Evolutionary conservation across 2,888 invertebrate species (phyloP), one percentile per base, ranked within the genome.

Genomic region (Chrysotoxum bicinctum): DNA sequence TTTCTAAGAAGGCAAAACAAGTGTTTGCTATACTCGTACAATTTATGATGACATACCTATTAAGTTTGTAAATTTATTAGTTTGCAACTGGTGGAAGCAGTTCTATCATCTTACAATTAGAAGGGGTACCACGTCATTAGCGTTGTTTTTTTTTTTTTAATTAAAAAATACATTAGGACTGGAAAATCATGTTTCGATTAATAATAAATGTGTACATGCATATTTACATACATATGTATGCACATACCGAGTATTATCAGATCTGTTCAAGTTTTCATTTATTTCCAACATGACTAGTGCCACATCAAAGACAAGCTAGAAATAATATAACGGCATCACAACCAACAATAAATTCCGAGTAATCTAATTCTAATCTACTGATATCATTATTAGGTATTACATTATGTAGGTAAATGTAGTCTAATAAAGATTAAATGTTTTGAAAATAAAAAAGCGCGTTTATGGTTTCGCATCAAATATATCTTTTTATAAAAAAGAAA

Each of bases 131-230:
- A 32, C 54, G 54, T 54, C 54, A 54, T 32, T 54, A 10, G 16
- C 10, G 30, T 30, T 30, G 30, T 50, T 48, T 48, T 52, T 26
- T 52, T 14, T 48, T 9, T 16, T n/a, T 52, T 1, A 52, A 32
- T 54, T 54, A 16, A 30, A 19, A 54, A 54, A 54, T 32, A 32
- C n/a, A 54, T 16, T 54, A 10, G 19, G 30, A 54, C 54, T 54
- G 54, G 54, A 54, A 16, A 54, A 54, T 54, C 54, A 32, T 54
- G 54, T 54, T 54, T 54, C 16, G 5, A 54, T 54, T 54, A n/a
- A 32, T 54, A 10, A 54, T 16, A 30, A 30, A 32, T 8, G 2
- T 40, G n/a, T n/a, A n/a, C n/a, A n/a, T n/a, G n/a, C n/a, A n/a
- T n/a, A n/a, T n/a, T n/a, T n/a, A n/a, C n/a, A n/a, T n/a, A 16